Conservation (phyloP, 1,140 invertebrate species). For the Phymorhynchus buccinoides region DNA sequence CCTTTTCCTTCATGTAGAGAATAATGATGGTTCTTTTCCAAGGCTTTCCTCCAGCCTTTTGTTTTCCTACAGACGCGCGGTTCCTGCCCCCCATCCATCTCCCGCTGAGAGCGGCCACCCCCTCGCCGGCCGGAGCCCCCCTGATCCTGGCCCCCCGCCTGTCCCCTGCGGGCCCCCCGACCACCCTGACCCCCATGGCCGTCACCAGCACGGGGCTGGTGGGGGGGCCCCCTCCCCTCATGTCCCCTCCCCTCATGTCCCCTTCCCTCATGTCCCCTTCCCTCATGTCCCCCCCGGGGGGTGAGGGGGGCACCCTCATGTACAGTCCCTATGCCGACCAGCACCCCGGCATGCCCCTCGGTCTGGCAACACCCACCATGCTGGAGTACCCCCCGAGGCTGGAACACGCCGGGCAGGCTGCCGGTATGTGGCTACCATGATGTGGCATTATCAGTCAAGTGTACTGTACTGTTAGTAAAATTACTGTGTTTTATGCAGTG, state of each 20-base stretch:
- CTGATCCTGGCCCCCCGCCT: slow-evolving; percentile 63
- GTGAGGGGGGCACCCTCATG: slow-evolving; percentile 54
- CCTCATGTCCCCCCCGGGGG: no score
- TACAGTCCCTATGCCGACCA: slow-evolving; percentile 66
- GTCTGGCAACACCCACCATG: slow-evolving; percentile 59
- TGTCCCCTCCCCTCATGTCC: slow-evolving; percentile 64
- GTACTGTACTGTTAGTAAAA: no score
- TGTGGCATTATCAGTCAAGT: no score
- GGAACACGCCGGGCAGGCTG: slow-evolving; percentile 59
- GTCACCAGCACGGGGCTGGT: slow-evolving; percentile 54
- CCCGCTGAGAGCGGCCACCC: slow-evolving; percentile 54
- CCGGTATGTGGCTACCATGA: slow-evolving; percentile 67
- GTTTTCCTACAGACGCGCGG: slow-evolving; percentile 56
- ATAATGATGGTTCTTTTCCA: no score
- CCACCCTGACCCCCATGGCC: slow-evolving; percentile 47
- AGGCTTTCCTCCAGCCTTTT: neutral
- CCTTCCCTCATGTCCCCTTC: slow-evolving; percentile 65
- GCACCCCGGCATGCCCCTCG: slow-evolving; percentile 53
- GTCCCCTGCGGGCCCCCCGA: slow-evolving; percentile 42
- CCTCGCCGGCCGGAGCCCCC: slow-evolving; percentile 61
- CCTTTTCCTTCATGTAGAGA: no score
- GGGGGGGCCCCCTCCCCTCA: slow-evolving; percentile 65
- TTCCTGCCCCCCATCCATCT: slow-evolving; percentile 58
- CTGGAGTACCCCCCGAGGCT: slow-evolving; percentile 62
- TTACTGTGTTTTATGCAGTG: no score